Conservation (phyloP, 2,113 vertebrate genomes). For the Oncorhynchus clarkii region DNA sequence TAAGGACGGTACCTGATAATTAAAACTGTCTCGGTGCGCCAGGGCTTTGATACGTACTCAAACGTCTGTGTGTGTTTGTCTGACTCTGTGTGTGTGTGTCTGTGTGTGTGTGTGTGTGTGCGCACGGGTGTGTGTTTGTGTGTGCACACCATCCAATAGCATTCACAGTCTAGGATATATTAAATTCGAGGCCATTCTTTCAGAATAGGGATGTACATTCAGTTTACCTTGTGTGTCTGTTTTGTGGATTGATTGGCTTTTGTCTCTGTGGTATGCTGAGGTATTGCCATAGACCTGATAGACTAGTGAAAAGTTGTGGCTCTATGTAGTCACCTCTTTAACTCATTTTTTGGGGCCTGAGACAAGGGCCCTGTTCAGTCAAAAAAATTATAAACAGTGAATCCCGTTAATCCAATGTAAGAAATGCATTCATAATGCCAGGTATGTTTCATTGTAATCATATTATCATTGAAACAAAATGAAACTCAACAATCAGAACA, state of each 20-base stretch:
- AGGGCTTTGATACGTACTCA: constrained; percentile 62
- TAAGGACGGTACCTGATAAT: constrained; percentile 68
- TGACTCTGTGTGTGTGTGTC: constrained; percentile 28
- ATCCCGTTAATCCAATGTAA: too few species aligned
- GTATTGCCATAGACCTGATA: neutral
- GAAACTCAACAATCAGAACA: neutral
- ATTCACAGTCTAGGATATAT: neutral
- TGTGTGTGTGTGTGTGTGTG: constrained; percentile 16
- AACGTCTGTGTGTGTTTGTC: constrained; percentile 33
- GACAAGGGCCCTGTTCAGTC: neutral
- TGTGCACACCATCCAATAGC: neutral
- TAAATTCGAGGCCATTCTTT: constrained; percentile 8
- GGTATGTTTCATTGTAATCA: too few species aligned
- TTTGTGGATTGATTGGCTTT: neutral
- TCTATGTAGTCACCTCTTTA: neutral
- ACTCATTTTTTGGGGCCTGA: neutral
- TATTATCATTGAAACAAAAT: neutral
- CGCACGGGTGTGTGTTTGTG: constrained; percentile 7
- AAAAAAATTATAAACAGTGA: neutral
- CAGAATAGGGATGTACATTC: neutral
- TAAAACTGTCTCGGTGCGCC: constrained; percentile 61
- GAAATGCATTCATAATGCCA: too few species aligned
- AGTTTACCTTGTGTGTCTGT: neutral
- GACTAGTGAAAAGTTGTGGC: neutral
- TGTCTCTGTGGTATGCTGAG: neutral